Evolutionary conservation across 2,888 invertebrate genomes (phyloP).

Genomic region (Timema cristinae): DNA sequence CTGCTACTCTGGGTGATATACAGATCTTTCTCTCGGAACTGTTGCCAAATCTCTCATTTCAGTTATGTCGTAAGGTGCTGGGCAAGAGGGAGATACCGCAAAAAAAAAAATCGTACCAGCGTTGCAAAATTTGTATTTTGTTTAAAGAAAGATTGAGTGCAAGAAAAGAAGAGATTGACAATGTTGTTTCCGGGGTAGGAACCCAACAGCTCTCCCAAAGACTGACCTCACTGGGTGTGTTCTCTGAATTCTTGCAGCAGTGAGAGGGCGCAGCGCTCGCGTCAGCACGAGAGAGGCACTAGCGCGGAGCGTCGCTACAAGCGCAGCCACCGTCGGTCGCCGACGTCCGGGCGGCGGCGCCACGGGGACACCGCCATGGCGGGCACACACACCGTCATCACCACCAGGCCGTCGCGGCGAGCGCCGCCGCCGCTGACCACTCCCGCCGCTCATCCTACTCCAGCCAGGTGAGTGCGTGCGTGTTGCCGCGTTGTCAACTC

Average conservation of each 20-base stretch:
- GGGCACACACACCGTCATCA: conserved; percentile 62
- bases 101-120: too few species aligned
- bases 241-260: conserved; percentile 44
- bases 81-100: too few species aligned
- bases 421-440: conserved; percentile 49
- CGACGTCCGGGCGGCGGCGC: conserved; percentile 56
- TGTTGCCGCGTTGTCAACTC: not conserved
- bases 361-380: not conserved
- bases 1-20: too few species aligned
- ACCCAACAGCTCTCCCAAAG: too few species aligned
- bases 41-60: too few species aligned
- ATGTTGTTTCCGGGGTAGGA: too few species aligned
- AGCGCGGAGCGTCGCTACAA: conserved; percentile 80
- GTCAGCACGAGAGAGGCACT: conserved; percentile 67
- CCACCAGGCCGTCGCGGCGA: conserved; percentile 38
- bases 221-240: too few species aligned
- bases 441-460: conserved; percentile 29
- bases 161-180: too few species aligned
- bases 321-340: conserved; percentile 78
- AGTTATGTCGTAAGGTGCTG: too few species aligned
- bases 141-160: too few species aligned
- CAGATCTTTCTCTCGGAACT: too few species aligned
- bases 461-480: conserved; percentile 33
- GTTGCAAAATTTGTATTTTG: too few species aligned
- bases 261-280: conserved; percentile 55